These are phyloP conservation scores for Halichoeres trimaculatus DNA, from an alignment of 2,113 vertebrate genomes.

Conservation along the genomic window DNA sequence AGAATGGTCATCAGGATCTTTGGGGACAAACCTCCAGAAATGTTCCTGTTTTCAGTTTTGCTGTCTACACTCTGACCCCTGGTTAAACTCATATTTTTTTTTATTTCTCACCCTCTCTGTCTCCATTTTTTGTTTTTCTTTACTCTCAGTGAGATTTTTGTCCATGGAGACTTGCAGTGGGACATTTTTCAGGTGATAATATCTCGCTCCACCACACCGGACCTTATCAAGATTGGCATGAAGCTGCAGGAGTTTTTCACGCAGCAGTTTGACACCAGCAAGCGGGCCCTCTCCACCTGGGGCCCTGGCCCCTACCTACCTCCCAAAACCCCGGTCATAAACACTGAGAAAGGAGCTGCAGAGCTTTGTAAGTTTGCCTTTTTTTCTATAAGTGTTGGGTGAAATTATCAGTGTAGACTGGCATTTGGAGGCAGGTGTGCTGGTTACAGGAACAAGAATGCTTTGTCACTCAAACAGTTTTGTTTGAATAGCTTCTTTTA, in stretches of 20 bases:
- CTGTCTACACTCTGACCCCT: background rate
- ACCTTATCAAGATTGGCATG: conserved; percentile 99
- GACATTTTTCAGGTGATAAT: conserved; percentile 99
- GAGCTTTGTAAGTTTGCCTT: conserved; percentile 88
- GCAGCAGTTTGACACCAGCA: conserved; percentile 99
- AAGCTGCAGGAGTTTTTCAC: conserved; percentile 99
- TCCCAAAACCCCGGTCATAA: conserved; percentile 90
- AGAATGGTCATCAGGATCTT: background rate
- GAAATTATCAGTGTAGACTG: conserved; percentile 7
- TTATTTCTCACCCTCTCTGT: background rate
- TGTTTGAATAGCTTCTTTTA: conserved; percentile 33
- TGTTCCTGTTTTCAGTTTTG: background rate
- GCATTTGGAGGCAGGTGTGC: conserved; percentile 21
- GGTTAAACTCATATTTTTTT: background rate
- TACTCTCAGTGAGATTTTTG: conserved; percentile 91
- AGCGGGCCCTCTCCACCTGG: conserved; percentile 96
- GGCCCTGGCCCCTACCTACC: conserved; percentile 95
- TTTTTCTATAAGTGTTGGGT: conserved; percentile 2
- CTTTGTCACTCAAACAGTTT: conserved; percentile 60
- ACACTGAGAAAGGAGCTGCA: conserved; percentile 87
- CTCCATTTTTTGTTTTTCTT: too few species aligned
- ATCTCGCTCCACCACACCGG: conserved; percentile 97
- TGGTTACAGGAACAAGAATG: conserved; percentile 30
- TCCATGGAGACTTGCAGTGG: conserved; percentile 98
- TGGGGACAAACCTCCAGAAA: background rate